Evolutionary conservation across 2,113 vertebrate genomes (phyloP).

Genomic region (Dinomys branickii): DNA sequence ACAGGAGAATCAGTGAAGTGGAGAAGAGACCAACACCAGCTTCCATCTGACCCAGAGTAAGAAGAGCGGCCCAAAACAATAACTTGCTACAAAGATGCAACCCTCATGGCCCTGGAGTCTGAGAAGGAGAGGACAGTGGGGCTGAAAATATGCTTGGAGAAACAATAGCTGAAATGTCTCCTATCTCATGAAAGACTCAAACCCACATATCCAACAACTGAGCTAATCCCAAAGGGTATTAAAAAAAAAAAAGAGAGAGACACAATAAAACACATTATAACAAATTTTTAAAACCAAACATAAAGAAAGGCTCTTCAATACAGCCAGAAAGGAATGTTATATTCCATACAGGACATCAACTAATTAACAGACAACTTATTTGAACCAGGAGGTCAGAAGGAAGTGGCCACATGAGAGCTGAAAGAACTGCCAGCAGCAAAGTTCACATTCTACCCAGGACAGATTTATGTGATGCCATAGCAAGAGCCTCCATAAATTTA

Average conservation of each 20-base stretch:
- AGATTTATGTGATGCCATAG: not conserved
- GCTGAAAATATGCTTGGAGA: not conserved
- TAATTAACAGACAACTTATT: not conserved
- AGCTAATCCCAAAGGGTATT: not conserved
- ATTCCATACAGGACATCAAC: not conserved
- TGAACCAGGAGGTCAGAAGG: not conserved
- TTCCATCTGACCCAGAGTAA: not conserved
- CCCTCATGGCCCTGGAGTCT: not conserved
- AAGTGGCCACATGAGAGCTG: not conserved
- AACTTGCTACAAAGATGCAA: not conserved
- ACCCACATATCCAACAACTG: not conserved
- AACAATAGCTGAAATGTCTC: not conserved
- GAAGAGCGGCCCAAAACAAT: not conserved
- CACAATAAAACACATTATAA: not conserved
- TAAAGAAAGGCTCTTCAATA: not conserved
- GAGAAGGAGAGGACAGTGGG: not conserved
- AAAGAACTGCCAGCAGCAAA: not conserved
- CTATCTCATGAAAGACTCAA: not conserved
- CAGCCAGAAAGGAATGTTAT: not conserved
- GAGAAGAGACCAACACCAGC: not conserved
- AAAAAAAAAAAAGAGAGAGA: too few relatives aligned
- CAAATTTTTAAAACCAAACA: not conserved
- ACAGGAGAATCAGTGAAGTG: not conserved
- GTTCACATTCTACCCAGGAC: too few relatives aligned
- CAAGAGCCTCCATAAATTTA: too few relatives aligned